phyloP scores from a whole-genome alignment of 92 coral and sea anemone genomes.

The Zoanthus gigantus region DNA sequence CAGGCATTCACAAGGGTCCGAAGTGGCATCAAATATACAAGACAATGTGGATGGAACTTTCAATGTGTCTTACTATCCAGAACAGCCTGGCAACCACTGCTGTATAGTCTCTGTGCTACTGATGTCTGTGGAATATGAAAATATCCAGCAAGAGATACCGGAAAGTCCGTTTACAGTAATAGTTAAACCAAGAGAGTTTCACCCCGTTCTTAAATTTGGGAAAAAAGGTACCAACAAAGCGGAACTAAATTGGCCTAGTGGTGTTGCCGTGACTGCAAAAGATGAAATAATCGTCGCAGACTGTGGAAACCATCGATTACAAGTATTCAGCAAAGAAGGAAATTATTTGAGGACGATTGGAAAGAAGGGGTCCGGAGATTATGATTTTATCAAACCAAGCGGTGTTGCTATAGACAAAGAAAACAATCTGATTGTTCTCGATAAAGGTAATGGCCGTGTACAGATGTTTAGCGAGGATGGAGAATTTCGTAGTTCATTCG shows the following conservation, averaged over 20 bases:
- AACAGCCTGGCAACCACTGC: slow-evolving; percentile 37
- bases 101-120: slow-evolving; percentile 32
- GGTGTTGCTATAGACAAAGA: slow-evolving; percentile 42
- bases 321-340: slow-evolving; percentile 44
- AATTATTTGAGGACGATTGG: slow-evolving; percentile 37
- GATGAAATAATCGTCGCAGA: slow-evolving; percentile 54
- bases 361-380: slow-evolving; percentile 38
- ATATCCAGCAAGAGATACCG: slow-evolving; percentile 24
- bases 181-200: slow-evolving; percentile 54
- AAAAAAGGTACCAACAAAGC: slow-evolving; percentile 38
- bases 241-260: slow-evolving; percentile 51
- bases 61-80: slow-evolving; percentile 41
- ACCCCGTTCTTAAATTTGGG: slow-evolving; percentile 51
- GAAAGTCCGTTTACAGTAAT: slow-evolving; percentile 56
- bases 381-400: slow-evolving; percentile 51
- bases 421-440: slow-evolving; percentile 48
- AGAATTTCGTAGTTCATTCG: slow-evolving; percentile 35
- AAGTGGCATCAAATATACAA: neutral
- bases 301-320: slow-evolving; percentile 49
- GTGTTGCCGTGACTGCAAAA: slow-evolving; percentile 46
- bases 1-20: slow-evolving; percentile 31
- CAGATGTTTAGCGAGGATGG: slow-evolving; percentile 40
- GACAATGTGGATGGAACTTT: slow-evolving; percentile 51
- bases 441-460: slow-evolving; percentile 56
- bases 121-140: slow-evolving; percentile 15